Percentiles rank a stretch among this genome's conserved stretches.
These are phyloP conservation scores for Eidolon helvum DNA, from an alignment of 2,113 vertebrate genomes.

Conservation along the genomic window DNA sequence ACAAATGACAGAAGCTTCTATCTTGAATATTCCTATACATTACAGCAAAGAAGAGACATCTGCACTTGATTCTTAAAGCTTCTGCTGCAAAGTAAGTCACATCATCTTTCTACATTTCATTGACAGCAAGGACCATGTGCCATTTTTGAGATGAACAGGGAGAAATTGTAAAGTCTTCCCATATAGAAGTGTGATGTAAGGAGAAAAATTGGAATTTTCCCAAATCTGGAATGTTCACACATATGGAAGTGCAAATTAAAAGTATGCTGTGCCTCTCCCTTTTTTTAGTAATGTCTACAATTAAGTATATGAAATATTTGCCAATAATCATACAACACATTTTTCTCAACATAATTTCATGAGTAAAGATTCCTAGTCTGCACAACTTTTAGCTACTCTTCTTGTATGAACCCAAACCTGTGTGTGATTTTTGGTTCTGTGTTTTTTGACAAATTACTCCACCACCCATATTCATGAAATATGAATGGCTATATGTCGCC, in stretches of 20 bases:
- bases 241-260: not conserved
- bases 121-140: not conserved
- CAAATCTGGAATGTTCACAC: not conserved
- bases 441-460: not conserved
- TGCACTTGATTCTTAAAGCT: not conserved
- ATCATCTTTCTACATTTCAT: not conserved
- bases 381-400: not conserved
- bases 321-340: not conserved
- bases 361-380: not conserved
- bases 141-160: not conserved
- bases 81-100: not conserved
- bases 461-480: not conserved
- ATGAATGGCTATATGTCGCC: not conserved
- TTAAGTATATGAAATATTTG: not conserved
- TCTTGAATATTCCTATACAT: not conserved
- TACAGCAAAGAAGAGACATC: not conserved
- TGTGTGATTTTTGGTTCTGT: not conserved
- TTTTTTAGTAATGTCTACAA: not conserved
- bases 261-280: not conserved
- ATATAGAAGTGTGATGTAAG: not conserved
- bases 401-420: not conserved
- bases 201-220: not conserved
- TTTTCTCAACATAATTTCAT: not conserved
- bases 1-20: not conserved
- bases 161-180: not conserved